Percentiles rank a stretch among this genome's conserved stretches.
Evolutionary conservation across 2,888 invertebrate genomes (phyloP).

Genomic region (Opisthograptis luteolata): DNA sequence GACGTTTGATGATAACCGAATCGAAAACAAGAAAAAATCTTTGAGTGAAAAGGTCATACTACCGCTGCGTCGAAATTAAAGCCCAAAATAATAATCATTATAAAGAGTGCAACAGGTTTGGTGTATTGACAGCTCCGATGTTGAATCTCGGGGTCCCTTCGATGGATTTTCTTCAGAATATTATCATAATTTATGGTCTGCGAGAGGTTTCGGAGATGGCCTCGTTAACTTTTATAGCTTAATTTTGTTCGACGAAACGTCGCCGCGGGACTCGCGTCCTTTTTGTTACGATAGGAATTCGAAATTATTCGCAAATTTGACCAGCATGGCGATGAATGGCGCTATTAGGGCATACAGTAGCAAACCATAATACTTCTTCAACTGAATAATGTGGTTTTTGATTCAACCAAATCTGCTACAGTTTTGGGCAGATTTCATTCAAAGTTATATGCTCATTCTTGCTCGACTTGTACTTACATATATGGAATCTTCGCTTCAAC

Average conservation of each 20-base stretch:
- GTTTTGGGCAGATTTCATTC: background rate
- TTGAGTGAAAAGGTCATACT: conserved; percentile 80
- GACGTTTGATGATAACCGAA: conserved; percentile 72
- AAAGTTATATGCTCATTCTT: background rate
- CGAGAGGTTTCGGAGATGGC: conserved; percentile 51
- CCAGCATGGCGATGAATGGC: background rate
- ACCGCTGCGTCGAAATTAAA: conserved; percentile 70
- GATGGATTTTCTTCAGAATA: conserved; percentile 45
- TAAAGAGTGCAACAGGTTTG: conserved; percentile 59
- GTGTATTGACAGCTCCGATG: conserved; percentile 69
- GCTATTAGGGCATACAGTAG: background rate
- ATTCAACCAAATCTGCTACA: background rate
- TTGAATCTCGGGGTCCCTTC: conserved; percentile 52
- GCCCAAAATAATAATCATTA: conserved; percentile 75
- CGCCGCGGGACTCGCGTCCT: conserved; percentile 22
- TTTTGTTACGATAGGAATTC: conserved; percentile 9
- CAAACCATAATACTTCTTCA: background rate
- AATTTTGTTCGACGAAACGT: conserved; percentile 54
- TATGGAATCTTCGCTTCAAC: background rate
- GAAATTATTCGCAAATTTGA: conserved; percentile 25
- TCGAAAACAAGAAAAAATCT: conserved; percentile 63
- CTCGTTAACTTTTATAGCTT: conserved; percentile 72
- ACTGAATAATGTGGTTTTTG: background rate
- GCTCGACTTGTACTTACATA: background rate
- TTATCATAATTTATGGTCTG: conserved; percentile 53